These are phyloP conservation scores for Phragmatobia fuliginosa DNA, from an alignment of 2,888 invertebrate genomes.

Conservation along the genomic window DNA sequence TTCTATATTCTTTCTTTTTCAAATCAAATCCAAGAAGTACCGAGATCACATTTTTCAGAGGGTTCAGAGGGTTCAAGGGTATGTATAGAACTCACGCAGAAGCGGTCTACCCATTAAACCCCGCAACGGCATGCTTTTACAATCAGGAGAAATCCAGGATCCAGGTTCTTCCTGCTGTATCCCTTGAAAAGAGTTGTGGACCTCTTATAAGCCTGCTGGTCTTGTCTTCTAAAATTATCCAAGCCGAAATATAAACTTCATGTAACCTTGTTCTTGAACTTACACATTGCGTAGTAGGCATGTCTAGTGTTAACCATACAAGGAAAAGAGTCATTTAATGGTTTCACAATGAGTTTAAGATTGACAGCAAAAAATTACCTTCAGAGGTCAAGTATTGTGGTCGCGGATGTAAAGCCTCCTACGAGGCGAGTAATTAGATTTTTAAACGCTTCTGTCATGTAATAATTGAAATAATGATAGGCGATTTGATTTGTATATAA, in stretches of 20 bases:
- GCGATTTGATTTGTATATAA: neutral
- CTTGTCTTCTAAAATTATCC: neutral
- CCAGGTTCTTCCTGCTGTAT: too few species aligned
- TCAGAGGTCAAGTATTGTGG: conserved; percentile 16
- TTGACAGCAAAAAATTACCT: conserved; percentile 7
- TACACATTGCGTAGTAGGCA: neutral
- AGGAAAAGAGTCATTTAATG: conserved; percentile 6
- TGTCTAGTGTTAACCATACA: neutral
- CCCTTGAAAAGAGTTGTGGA: neutral
- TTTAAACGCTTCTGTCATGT: conserved; percentile 37
- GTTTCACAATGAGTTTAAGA: conserved; percentile 4
- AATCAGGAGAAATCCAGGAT: too few species aligned
- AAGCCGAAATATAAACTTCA: neutral
- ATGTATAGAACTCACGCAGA: too few species aligned
- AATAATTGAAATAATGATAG: conserved; percentile 11
- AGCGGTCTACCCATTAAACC: too few species aligned
- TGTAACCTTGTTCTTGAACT: neutral
- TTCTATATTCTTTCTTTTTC: too few species aligned
- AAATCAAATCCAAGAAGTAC: too few species aligned
- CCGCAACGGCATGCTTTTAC: too few species aligned
- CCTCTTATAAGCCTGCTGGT: neutral
- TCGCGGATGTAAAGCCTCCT: conserved; percentile 23
- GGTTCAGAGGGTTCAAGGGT: too few species aligned
- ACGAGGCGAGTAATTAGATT: conserved; percentile 25
- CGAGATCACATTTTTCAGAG: too few species aligned